These are phyloP conservation scores for Mythimna pallens DNA, from an alignment of 2,888 invertebrate species.

Conservation along the genomic window DNA sequence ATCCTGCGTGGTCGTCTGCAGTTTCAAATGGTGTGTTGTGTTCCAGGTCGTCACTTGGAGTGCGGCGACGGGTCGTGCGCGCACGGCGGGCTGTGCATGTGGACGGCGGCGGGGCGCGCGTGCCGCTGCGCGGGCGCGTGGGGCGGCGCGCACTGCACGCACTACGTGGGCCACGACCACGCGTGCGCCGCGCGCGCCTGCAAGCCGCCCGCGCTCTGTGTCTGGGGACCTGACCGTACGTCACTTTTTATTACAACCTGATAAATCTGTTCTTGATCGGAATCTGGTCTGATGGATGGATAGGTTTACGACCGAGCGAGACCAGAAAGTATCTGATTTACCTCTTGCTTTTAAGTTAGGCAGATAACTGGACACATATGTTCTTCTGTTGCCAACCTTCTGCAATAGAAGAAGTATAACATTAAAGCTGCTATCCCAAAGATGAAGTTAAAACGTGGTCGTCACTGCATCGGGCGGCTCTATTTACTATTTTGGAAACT, in stretches of 20 bases:
- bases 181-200: conserved; percentile 90
- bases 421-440: background rate
- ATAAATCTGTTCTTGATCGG: too few relatives aligned
- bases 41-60: conserved; percentile 7
- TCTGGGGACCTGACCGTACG: conserved; percentile 77
- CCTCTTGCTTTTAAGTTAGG: too few relatives aligned
- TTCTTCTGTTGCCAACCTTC: too few relatives aligned
- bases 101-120: conserved; percentile 63
- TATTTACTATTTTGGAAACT: too few relatives aligned
- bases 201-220: conserved; percentile 84
- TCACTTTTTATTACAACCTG: conserved; percentile 4
- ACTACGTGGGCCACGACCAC: conserved; percentile 91
- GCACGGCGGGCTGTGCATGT: conserved; percentile 70
- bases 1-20: background rate
- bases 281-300: background rate
- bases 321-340: background rate
- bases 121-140: conserved; percentile 95
- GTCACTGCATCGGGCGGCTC: too few relatives aligned
- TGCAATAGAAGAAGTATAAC: background rate
- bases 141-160: conserved; percentile 94
- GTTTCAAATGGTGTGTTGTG: background rate
- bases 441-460: too few relatives aligned
- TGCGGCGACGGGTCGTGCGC: conserved; percentile 54
- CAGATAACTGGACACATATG: too few relatives aligned
- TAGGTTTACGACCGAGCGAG: background rate